Conservation (phyloP, 2,113 vertebrate genomes). For the Siniperca chuatsi region DNA sequence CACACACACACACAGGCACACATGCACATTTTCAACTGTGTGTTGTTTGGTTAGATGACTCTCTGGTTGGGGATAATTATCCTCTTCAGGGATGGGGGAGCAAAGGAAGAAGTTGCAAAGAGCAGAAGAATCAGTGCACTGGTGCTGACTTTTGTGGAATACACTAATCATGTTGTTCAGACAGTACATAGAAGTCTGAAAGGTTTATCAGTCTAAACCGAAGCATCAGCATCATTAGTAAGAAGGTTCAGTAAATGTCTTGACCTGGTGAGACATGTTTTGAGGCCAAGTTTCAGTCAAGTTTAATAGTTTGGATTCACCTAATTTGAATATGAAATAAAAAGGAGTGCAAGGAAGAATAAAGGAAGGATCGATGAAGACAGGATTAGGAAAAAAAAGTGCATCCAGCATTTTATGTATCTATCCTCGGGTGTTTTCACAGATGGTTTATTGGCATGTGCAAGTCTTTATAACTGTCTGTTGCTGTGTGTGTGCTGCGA, state of each 20-base stretch:
- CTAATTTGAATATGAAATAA: background rate
- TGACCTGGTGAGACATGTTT: background rate
- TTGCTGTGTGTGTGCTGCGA: conserved; percentile 19
- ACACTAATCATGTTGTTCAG: conserved; percentile 14
- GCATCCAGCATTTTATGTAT: conserved; percentile 44
- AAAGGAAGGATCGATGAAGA: background rate
- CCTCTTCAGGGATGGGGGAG: conserved; percentile 27
- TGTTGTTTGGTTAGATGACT: conserved; percentile 56
- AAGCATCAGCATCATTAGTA: background rate
- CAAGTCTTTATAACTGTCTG: conserved; percentile 35
- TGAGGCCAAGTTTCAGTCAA: background rate
- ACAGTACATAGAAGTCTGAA: background rate
- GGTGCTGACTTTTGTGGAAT: conserved; percentile 4
- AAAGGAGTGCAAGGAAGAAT: background rate
- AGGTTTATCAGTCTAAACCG: background rate
- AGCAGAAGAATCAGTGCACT: conserved; percentile 11
- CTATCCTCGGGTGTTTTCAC: conserved; percentile 32
- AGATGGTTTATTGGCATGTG: conserved; percentile 51
- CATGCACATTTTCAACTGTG: conserved; percentile 38
- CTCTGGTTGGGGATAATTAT: conserved; percentile 34
- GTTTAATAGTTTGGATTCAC: background rate
- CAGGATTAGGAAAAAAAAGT: conserved; percentile 5
- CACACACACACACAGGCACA: conserved; percentile 10
- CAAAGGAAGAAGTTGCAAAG: conserved; percentile 47
- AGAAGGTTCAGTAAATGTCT: background rate